Percentiles rank a stretch among this genome's conserved stretches.
Evolutionary conservation across 2,797 vertebrate species (phyloP).

Genomic region (Eleutherodactylus coqui): DNA sequence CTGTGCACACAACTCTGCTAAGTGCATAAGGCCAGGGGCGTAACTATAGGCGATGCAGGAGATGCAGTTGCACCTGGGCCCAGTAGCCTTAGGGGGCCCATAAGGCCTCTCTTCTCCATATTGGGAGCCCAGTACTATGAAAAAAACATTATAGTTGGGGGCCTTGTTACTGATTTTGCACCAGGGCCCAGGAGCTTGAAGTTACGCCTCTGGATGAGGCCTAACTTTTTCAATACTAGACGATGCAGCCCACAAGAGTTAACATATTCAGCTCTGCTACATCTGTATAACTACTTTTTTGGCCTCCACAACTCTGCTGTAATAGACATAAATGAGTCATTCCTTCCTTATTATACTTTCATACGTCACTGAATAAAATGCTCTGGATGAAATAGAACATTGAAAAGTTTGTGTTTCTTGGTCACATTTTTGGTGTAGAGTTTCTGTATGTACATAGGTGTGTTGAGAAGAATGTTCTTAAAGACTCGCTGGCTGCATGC

Average conservation of each 20-base stretch:
- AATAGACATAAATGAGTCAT: constrained; percentile 14
- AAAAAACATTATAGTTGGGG: no score
- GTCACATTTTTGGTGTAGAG: constrained; percentile 25
- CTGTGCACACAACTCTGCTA: background rate
- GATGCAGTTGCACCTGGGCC: no score
- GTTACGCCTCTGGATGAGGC: no score
- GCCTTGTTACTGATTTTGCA: no score
- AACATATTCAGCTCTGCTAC: background rate
- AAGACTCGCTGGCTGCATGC: constrained; percentile 5
- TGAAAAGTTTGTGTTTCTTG: background rate
- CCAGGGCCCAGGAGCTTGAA: no score
- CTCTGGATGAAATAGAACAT: constrained; percentile 11
- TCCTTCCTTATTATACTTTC: constrained; percentile 5
- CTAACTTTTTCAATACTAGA: background rate
- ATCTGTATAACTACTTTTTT: constrained; percentile 14
- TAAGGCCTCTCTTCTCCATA: no score
- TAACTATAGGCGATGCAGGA: no score
- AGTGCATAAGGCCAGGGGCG: no score
- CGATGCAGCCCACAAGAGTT: background rate
- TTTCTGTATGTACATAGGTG: background rate
- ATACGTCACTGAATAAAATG: constrained; percentile 13
- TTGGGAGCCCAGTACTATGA: no score
- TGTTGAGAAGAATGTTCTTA: background rate
- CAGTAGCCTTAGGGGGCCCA: no score
- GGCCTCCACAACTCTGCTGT: background rate